phyloP scores from a whole-genome alignment of 2,797 vertebrate genomes.

The Sebastes itinus region DNA sequence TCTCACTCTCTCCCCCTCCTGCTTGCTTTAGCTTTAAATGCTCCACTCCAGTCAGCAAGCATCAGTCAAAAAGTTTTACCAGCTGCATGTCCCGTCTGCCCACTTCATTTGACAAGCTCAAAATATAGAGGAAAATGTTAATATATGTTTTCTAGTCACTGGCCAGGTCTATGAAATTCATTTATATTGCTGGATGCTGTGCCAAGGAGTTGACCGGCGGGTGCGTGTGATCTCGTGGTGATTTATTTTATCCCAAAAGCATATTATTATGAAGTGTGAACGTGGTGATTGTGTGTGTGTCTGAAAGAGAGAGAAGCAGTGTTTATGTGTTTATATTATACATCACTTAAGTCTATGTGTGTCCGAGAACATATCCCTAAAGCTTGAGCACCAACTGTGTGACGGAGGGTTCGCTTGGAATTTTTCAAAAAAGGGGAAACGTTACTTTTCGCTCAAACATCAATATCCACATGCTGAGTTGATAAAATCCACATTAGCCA shows the following conservation, averaged over 20 bases:
- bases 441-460: constrained; percentile 68
- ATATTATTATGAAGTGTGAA: constrained; percentile 71
- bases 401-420: constrained; percentile 33
- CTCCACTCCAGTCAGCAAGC: constrained; percentile 55
- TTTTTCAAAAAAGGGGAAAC: constrained; percentile 31
- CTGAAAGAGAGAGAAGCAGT: not conserved
- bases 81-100: constrained; percentile 55
- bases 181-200: constrained; percentile 63
- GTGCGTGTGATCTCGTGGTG: constrained; percentile 67
- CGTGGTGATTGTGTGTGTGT: constrained; percentile 15
- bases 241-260: constrained; percentile 77
- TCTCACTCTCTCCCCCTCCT: constrained; percentile 60
- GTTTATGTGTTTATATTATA: constrained; percentile 41
- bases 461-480: constrained; percentile 78
- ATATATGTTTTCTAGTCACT: constrained; percentile 70
- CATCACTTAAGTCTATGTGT: constrained; percentile 6
- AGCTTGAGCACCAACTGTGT: constrained; percentile 29
- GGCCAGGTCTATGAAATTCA: constrained; percentile 69
- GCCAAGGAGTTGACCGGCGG: constrained; percentile 61
- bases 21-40: constrained; percentile 59
- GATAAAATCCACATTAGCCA: constrained; percentile 81
- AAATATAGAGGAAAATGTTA: constrained; percentile 76
- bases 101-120: constrained; percentile 63
- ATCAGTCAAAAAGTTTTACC: constrained; percentile 75
- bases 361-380: constrained; percentile 17